Evolutionary conservation across 53 echinoderm and acorn worm genomes (phyloP).

Genomic region (Apostichopus leukothele): DNA sequence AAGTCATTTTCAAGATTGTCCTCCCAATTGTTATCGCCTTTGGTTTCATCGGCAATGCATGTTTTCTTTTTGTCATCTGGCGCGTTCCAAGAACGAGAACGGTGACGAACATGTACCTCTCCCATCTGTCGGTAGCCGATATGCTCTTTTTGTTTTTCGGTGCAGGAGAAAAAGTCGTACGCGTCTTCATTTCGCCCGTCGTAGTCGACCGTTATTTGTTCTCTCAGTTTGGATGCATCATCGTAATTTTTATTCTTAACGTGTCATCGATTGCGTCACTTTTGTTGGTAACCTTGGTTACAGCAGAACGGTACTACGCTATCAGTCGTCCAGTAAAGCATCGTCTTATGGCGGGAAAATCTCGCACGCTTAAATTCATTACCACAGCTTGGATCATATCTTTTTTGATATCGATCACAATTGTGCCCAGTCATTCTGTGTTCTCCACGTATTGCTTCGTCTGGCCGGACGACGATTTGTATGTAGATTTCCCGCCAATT

Average conservation of each 20-base stretch:
- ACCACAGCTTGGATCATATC: slow-evolving; percentile 59
- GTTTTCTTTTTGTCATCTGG: slow-evolving; percentile 74
- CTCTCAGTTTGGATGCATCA: slow-evolving; percentile 52
- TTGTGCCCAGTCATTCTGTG: slow-evolving; percentile 41
- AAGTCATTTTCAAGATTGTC: slow-evolving; percentile 60
- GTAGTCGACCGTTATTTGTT: slow-evolving; percentile 60
- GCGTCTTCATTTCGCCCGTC: slow-evolving; percentile 61
- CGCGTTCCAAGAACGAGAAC: slow-evolving; percentile 74
- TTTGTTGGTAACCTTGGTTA: slow-evolving; percentile 76
- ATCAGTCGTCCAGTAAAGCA: slow-evolving; percentile 71
- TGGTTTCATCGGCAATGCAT: slow-evolving; percentile 62
- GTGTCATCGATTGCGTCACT: slow-evolving; percentile 67
- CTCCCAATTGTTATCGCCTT: slow-evolving; percentile 68
- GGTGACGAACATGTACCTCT: slow-evolving; percentile 82
- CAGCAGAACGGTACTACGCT: slow-evolving; percentile 80
- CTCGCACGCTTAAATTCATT: slow-evolving; percentile 59
- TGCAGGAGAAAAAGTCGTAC: slow-evolving; percentile 65
- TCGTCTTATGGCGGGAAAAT: slow-evolving; percentile 60
- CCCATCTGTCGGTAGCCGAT: slow-evolving; percentile 81
- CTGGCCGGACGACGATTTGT: slow-evolving; percentile 65
- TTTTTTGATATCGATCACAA: slow-evolving; percentile 43
- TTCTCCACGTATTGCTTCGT: slow-evolving; percentile 52
- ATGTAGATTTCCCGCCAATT: slow-evolving; percentile 43
- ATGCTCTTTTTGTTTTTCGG: slow-evolving; percentile 69
- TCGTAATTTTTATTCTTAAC: slow-evolving; percentile 55